Percentiles rank a stretch among this genome's conserved stretches.
phyloP scores from a whole-genome alignment of 2,888 invertebrate species.

The Drosophila melanocephala region DNA sequence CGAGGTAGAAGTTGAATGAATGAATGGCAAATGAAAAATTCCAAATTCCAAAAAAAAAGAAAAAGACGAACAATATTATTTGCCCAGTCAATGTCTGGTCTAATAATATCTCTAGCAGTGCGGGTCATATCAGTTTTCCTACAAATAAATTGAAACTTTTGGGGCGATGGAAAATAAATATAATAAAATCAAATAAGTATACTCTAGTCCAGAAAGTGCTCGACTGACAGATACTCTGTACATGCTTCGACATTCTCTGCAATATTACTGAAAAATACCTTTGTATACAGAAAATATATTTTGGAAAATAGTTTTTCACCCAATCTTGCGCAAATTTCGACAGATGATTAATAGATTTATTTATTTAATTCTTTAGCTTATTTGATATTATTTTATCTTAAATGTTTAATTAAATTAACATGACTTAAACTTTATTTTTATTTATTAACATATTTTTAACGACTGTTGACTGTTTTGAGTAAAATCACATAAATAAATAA shows the following conservation, averaged over 20 bases:
- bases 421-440: neutral
- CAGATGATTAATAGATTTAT: neutral
- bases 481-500: conserved; percentile 4
- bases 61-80: neutral
- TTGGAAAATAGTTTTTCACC: too few species aligned
- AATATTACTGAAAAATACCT: neutral
- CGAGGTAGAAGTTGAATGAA: conserved; percentile 2
- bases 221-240: neutral
- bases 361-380: neutral
- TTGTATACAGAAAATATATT: too few species aligned
- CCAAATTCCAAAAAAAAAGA: neutral
- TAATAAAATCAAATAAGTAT: neutral
- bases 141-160: conserved; percentile 47
- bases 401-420: neutral
- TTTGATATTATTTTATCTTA: neutral
- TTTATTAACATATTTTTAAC: neutral
- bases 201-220: neutral
- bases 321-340: too few species aligned
- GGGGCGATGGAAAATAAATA: neutral
- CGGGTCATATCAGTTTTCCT: conserved; percentile 49
- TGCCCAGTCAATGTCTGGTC: conserved; percentile 35
- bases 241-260: neutral
- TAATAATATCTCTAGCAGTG: conserved; percentile 33
- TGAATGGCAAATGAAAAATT: conserved; percentile 2
- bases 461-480: neutral